Evolutionary conservation across 1,140 invertebrate species (phyloP).

Genomic region (honey bee (Apis mellifera)): Amel_HAv3.1 CM009943.2:10202501-10203000

Average conservation of each 20-base stretch:
- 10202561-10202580: neutral
- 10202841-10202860: neutral
- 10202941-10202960: too few relatives aligned
- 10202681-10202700: slow-evolving; percentile 40
- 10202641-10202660: slow-evolving; percentile 17
- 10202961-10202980: too few relatives aligned
- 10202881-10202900: too few relatives aligned
- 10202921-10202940: too few relatives aligned
- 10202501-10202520: too few relatives aligned
- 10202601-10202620: neutral
- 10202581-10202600: neutral
- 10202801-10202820: neutral
- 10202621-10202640: slow-evolving; percentile 6
- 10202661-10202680: slow-evolving; percentile 34
- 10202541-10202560: neutral
- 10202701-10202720: neutral
- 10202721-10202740: slow-evolving; percentile 22
- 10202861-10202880: neutral
- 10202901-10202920: too few relatives aligned
- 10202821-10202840: neutral
- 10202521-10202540: neutral
- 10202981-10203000: too few relatives aligned
- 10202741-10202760: slow-evolving; percentile 13
- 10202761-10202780: neutral
- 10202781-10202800: neutral